Conservation (phyloP, 2,888 invertebrate species). For the Phyllotreta striolata region DNA sequence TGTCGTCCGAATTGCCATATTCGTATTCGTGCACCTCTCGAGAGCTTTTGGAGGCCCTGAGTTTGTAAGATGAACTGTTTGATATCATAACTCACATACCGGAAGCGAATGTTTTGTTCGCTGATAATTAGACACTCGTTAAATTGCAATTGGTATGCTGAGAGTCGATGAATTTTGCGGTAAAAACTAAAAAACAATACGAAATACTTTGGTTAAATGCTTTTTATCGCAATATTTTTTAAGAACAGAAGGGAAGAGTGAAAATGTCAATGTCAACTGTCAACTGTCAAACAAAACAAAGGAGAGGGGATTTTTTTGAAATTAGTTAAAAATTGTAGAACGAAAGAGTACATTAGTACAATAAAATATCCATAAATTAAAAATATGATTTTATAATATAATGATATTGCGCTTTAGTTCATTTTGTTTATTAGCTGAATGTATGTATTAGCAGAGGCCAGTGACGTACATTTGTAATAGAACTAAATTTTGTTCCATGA, state of each 20-base stretch:
- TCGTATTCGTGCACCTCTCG: constrained; percentile 60
- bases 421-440: no score
- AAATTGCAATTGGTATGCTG: background rate
- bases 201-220: constrained; percentile 27
- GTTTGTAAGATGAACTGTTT: constrained; percentile 68
- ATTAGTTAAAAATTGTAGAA: no score
- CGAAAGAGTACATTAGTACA: no score
- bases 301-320: no score
- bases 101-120: constrained; percentile 35
- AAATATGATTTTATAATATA: no score
- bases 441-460: no score
- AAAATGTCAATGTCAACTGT: constrained; percentile 1
- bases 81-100: constrained; percentile 72
- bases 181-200: constrained; percentile 7
- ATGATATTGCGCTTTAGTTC: no score
- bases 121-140: constrained; percentile 8
- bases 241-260: constrained; percentile 7
- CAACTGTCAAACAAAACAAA: constrained; percentile 1
- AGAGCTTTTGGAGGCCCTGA: constrained; percentile 68
- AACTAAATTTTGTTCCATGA: no score
- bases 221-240: constrained; percentile 24
- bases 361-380: no score
- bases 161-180: background rate
- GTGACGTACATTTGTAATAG: no score
- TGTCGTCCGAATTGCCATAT: constrained; percentile 64